These are phyloP conservation scores for Podarcis lilfordi DNA, from an alignment of 2,797 vertebrate species.

Conservation along the genomic window DNA sequence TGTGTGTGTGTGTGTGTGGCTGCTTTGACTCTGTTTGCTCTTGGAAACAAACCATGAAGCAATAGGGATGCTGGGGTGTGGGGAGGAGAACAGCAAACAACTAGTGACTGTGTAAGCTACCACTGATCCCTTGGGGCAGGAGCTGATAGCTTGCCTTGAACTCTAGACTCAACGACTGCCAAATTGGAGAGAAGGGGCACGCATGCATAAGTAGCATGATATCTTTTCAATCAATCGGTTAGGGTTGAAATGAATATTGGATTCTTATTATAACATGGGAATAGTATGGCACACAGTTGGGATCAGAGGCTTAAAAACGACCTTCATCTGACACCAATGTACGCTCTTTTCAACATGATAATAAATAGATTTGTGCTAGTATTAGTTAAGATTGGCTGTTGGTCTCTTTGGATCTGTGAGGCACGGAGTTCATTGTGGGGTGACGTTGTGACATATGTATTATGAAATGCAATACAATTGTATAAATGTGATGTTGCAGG, in stretches of 20 bases:
- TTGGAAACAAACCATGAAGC: background rate
- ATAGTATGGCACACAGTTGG: background rate
- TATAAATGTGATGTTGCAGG: too few species aligned
- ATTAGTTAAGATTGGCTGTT: background rate
- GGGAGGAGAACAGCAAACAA: background rate
- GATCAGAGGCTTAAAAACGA: background rate
- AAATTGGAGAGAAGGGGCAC: too few species aligned
- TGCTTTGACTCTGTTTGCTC: background rate
- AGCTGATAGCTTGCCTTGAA: background rate
- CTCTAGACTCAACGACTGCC: background rate
- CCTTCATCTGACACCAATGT: background rate
- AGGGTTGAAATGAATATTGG: background rate
- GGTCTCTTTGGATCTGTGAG: background rate
- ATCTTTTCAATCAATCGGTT: background rate
- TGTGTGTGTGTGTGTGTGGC: background rate
- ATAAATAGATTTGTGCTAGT: background rate
- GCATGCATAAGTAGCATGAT: background rate
- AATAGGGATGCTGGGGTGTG: background rate
- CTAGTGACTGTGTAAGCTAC: background rate
- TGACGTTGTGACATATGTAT: background rate
- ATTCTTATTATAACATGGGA: background rate
- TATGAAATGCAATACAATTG: background rate
- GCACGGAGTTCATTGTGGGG: background rate
- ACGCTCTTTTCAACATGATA: background rate
- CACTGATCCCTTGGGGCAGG: background rate